phyloP scores from a whole-genome alignment of 2,797 vertebrate genomes.

The Neoniphon sammara region DNA sequence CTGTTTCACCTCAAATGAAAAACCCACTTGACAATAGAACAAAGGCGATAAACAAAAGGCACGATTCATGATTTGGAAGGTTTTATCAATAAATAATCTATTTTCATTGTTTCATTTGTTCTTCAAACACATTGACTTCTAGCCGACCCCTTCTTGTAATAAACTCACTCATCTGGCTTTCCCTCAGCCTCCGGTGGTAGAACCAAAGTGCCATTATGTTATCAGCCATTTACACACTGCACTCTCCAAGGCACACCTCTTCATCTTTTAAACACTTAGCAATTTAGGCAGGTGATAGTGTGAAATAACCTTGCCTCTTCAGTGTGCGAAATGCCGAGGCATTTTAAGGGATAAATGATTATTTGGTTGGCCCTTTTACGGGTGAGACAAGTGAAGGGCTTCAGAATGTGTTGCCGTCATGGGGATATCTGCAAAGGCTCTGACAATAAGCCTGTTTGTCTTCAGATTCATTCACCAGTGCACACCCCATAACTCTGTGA shows the following conservation, averaged over 20 bases:
- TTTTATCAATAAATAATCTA: background rate
- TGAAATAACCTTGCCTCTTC: slow-evolving; percentile 26
- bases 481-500: too few species aligned
- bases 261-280: slow-evolving; percentile 60
- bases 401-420: slow-evolving; percentile 27
- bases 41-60: background rate
- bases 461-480: slow-evolving; percentile 20
- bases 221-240: slow-evolving; percentile 47
- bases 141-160: slow-evolving; percentile 45
- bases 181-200: background rate
- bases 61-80: background rate
- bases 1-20: background rate
- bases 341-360: background rate
- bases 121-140: slow-evolving; percentile 47
- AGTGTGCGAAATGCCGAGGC: background rate
- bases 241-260: slow-evolving; percentile 33
- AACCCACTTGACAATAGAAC: background rate
- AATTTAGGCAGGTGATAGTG: slow-evolving; percentile 54
- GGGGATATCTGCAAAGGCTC: slow-evolving; percentile 19
- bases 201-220: slow-evolving; percentile 42
- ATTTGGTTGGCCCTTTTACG: slow-evolving; percentile 10
- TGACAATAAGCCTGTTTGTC: slow-evolving; percentile 18
- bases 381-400: slow-evolving; percentile 4
- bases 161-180: slow-evolving; percentile 47
- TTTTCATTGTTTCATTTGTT: slow-evolving; percentile 17